A percentile compares a stretch with the other conserved stretches of the same genome.
phyloP scores from a whole-genome alignment of 2,888 invertebrate species.

The Drosophila hamatofila region DNA sequence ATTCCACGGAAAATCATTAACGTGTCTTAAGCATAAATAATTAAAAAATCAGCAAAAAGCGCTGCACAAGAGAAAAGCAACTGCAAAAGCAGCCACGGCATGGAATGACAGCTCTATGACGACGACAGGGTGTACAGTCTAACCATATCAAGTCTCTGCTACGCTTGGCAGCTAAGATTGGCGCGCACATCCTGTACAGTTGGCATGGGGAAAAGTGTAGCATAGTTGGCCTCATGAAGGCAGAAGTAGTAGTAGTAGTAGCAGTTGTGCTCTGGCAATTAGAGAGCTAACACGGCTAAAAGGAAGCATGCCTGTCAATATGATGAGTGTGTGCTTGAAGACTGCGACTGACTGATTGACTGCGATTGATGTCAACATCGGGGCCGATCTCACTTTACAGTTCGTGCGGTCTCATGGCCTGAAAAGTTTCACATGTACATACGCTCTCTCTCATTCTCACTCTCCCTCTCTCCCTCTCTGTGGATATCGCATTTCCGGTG shows the following conservation, averaged over 20 bases:
- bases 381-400: conserved; percentile 58
- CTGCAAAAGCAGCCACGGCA: conserved; percentile 16
- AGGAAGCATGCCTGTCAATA: conserved; percentile 71
- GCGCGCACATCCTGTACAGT: conserved; percentile 58
- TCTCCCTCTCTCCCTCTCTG: background rate
- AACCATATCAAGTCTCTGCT: conserved; percentile 1
- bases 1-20: conserved; percentile 75
- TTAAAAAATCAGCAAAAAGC: conserved; percentile 68
- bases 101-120: conserved; percentile 32
- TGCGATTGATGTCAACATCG: conserved; percentile 33
- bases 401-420: conserved; percentile 59
- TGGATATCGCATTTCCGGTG: conserved; percentile 74
- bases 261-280: conserved; percentile 36
- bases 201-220: conserved; percentile 47
- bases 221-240: background rate
- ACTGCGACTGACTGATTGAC: conserved; percentile 28
- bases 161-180: conserved; percentile 23
- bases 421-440: conserved; percentile 53
- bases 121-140: conserved; percentile 26
- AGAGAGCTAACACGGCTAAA: conserved; percentile 36
- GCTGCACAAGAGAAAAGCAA: conserved; percentile 15
- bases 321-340: conserved; percentile 48
- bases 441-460: conserved; percentile 14
- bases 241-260: background rate
- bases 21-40: conserved; percentile 78